Base-by-base conservation (phyloP, 1,140 invertebrate genomes). In the Drosophila ironensis region DNA sequence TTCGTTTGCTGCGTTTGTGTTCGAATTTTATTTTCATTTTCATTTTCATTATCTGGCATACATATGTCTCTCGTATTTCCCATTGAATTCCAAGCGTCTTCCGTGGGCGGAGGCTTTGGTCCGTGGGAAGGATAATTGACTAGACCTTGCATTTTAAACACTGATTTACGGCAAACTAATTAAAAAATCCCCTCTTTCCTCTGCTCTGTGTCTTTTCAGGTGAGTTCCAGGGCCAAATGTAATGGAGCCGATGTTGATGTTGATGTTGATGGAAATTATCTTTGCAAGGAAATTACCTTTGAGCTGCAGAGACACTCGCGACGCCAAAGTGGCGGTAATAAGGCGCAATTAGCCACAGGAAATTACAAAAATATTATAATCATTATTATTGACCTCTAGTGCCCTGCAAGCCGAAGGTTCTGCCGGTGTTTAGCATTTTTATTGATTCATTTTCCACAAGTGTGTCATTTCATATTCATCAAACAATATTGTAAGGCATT, bases 141-240 rank as follows among this genome's bases (percentile, higher is more conserved):
- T 37, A 30, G 50, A 52, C 38, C 45, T 60, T 67, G 30, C 46
- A 56, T 30, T 44, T 35, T 59, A 28, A 66, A 50, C 11, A 50
- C 30, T 37, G 8, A 17, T 41, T 12, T 19, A 19, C 14, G 8
- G 11, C 5, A 25, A 53, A 71, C 72, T 75, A 74, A 75, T 69
- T 44, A 53, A 37, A 30, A 24, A n/a, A 27, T 41, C 24, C 19
- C 30, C 12, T 33, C 28, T 27, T n/a, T 46, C 7, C 14, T 50
- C 63, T 19, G 47, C 2, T 30, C 19, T 28, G 12, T 71, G 3
- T 74, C 45, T 22, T 76, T 76, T 30, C 71, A 73, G 71, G 71
- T 73, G 37, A 73, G 71, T 74, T 46, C 25, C 33, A 17, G 7
- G 14, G 33, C 14, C 14, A 2, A 37, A n/a, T 11, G n/a, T 30